Conservation (phyloP, 2,888 invertebrate genomes). For the Allophyes oxyacanthae region DNA sequence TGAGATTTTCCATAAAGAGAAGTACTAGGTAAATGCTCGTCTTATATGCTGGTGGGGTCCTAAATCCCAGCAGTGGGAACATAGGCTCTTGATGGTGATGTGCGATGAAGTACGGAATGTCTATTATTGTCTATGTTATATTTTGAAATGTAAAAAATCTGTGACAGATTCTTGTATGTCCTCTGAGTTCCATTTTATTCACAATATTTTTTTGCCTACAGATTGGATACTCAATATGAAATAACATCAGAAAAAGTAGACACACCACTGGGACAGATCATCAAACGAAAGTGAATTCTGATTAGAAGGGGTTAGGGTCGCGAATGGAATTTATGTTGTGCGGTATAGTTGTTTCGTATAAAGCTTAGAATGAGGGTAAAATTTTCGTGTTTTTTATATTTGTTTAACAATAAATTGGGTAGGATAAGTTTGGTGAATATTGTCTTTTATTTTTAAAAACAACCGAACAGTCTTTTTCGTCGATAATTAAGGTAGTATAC, state of each 20-base stretch:
- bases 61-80: too few species aligned
- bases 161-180: too few species aligned
- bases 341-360: constrained; percentile 9
- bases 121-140: too few species aligned
- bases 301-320: neutral
- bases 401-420: constrained; percentile 9
- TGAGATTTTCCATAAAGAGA: too few species aligned
- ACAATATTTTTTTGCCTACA: constrained; percentile 55
- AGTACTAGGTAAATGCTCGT: too few species aligned
- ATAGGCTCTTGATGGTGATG: too few species aligned
- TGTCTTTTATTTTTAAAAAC: constrained; percentile 1
- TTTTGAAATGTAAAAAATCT: too few species aligned
- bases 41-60: too few species aligned
- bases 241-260: constrained; percentile 77
- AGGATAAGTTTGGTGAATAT: neutral
- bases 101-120: too few species aligned
- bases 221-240: constrained; percentile 80
- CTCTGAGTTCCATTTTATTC: neutral
- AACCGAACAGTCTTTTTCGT: too few species aligned
- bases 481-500: too few species aligned
- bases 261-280: constrained; percentile 68
- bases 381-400: neutral
- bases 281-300: constrained; percentile 69
- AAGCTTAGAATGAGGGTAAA: neutral
- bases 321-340: constrained; percentile 4